These are phyloP conservation scores for Benitochromis conjunctus DNA, from an alignment of 2,113 vertebrate genomes.

Conservation along the genomic window DNA sequence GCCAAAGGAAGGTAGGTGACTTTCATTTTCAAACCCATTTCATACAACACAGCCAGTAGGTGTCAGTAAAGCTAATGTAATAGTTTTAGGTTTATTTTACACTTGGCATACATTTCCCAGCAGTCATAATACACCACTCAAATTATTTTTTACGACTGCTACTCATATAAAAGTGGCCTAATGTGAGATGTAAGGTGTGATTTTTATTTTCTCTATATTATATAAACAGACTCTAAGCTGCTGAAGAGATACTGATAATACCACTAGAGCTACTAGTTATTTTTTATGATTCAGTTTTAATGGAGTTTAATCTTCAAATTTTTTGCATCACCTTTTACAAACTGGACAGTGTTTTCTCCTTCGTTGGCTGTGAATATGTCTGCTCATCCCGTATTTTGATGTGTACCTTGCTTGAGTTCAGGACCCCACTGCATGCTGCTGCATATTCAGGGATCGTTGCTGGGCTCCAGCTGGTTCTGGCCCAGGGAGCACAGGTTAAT, in stretches of 20 bases:
- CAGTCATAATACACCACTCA: not conserved
- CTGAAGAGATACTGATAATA: not conserved
- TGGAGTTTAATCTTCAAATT: not conserved
- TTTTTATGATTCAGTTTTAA: not conserved
- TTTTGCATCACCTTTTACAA: not conserved
- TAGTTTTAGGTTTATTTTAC: not conserved
- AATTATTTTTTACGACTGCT: not conserved
- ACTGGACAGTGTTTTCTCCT: not conserved
- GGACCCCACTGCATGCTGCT: constrained; percentile 93
- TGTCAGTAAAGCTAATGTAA: not conserved
- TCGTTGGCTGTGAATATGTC: not conserved
- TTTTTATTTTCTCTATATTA: not conserved
- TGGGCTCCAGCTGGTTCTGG: constrained; percentile 88
- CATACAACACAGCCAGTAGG: not conserved
- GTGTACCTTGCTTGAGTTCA: constrained; percentile 35
- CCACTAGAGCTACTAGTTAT: not conserved
- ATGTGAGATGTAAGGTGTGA: not conserved
- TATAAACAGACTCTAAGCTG: not conserved
- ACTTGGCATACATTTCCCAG: not conserved
- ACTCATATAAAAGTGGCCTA: not conserved
- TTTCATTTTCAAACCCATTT: not conserved
- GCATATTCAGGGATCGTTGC: constrained; percentile 87
- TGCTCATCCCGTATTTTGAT: not conserved
- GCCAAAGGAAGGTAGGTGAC: constrained; percentile 90
- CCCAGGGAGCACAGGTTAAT: constrained; percentile 85